Base-by-base conservation (phyloP, 2,797 vertebrate genomes). In the Gambelia wislizenii region DNA sequence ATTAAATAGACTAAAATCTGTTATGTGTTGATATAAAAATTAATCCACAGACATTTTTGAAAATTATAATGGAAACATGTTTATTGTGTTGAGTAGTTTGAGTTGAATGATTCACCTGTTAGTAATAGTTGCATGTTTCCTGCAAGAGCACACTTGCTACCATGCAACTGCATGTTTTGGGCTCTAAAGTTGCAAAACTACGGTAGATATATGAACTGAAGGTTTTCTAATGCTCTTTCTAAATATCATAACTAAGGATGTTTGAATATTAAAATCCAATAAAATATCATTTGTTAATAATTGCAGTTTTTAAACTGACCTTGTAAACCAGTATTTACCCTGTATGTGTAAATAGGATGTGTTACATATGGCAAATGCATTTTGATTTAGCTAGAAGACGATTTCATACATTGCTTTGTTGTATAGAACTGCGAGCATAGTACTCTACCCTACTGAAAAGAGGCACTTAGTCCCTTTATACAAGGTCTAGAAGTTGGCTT, bases 231-330 rank as follows among this genome's bases (percentile, higher is more conserved):
- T 81, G 36, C 20, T 83, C 79, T 95, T 94, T 93, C 79, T 87
- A 83, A 81, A 90, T 72, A 84, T 83, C 77, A 93, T 91, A 91
- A 52, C 33, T 93, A 83, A n/a, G 33, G n/a, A 86, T 92, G 90
- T 76, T 93, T 90, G 79, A 86, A 87, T 89, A 91, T 2, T 89
- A 42, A 76, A 92, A 93, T 64, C 69, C 3, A 94, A 86, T 93
- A 94, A 94, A 95, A 91, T 91, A 81, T 27, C 78, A 91, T 95
- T 93, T 88, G 83, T 87, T 95, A 94, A 91, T 89, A 70, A 87
- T n/a, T 89, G 86, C 86, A 92, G 64, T 87, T 92, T 91, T 91
- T 92, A 89, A 90, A 20, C 61, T 77, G 85, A n/a, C 94, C 84
- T 80, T 77, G 64, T 49, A 85, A 86, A 64, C 3, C 56, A 44